These are phyloP conservation scores for Mesocentrotus franciscanus DNA, from an alignment of 53 echinoderm and acorn worm species.

Conservation along the genomic window DNA sequence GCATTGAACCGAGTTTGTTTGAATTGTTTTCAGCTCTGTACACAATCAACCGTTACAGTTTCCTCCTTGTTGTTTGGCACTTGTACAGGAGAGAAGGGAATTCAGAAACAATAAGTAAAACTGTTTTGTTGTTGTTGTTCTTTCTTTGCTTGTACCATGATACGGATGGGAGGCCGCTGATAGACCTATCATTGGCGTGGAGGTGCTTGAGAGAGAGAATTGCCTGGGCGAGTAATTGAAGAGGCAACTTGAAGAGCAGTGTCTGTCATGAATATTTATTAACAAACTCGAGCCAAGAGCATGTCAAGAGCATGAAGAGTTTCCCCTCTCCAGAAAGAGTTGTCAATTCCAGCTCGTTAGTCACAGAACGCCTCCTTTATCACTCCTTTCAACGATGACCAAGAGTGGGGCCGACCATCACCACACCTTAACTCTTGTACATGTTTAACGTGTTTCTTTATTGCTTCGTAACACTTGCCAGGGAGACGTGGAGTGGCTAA, in stretches of 20 bases:
- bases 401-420: constrained; percentile 14
- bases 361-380: constrained; percentile 37
- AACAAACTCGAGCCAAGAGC: constrained; percentile 59
- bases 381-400: constrained; percentile 2
- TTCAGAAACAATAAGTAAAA: not conserved
- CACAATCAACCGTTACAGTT: constrained; percentile 14
- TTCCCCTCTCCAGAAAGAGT: constrained; percentile 49
- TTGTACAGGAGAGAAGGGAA: not conserved
- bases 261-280: constrained; percentile 64
- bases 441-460: constrained; percentile 30
- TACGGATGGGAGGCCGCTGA: constrained; percentile 19
- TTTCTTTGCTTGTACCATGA: constrained; percentile 1
- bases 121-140: not conserved
- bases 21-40: constrained; percentile 10
- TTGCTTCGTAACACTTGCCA: constrained; percentile 48
- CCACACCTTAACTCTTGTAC: constrained; percentile 29
- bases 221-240: constrained; percentile 61
- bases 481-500: not conserved
- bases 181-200: constrained; percentile 52
- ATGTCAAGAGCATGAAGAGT: constrained; percentile 33
- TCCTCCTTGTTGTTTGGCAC: constrained; percentile 19
- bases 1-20: constrained; percentile 29
- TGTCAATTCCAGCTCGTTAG: constrained; percentile 61
- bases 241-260: constrained; percentile 49
- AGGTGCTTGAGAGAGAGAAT: constrained; percentile 41